Percentiles rank a stretch among this genome's conserved stretches.
Conservation (phyloP, 1,140 invertebrate species). For the Drosophila nigrodunni region DNA sequence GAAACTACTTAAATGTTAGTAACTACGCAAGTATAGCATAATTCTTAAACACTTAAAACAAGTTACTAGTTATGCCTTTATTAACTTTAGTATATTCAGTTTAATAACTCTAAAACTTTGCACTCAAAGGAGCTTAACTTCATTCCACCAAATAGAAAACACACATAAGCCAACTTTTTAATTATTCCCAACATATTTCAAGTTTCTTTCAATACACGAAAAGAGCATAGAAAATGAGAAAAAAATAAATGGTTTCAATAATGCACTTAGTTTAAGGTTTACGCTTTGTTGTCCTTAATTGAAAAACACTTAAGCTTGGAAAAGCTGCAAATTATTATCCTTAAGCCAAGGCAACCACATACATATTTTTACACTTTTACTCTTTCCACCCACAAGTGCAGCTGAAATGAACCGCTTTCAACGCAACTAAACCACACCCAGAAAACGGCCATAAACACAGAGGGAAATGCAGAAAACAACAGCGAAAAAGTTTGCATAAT, state of each 20-base stretch:
- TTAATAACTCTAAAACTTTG: no score
- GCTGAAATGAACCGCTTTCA: constrained; percentile 48
- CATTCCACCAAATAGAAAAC: background rate
- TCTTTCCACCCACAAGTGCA: background rate
- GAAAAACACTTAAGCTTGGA: constrained; percentile 72
- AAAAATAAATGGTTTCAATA: background rate
- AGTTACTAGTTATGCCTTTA: no score
- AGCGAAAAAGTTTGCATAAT: constrained; percentile 73
- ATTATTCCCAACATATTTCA: constrained; percentile 9
- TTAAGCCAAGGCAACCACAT: constrained; percentile 61
- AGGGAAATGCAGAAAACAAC: constrained; percentile 41
- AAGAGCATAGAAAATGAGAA: constrained; percentile 71
- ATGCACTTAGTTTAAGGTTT: constrained; percentile 24
- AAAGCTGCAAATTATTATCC: constrained; percentile 32
- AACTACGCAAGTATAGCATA: no score
- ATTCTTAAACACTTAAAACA: no score
- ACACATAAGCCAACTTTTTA: background rate
- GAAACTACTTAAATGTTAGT: no score
- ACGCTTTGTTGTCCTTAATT: constrained; percentile 61
- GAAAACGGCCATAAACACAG: constrained; percentile 33
- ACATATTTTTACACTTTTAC: background rate
- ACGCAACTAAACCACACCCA: constrained; percentile 35
- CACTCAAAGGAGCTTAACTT: no score
- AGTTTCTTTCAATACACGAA: constrained; percentile 15
- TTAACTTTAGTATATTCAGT: no score